Evolutionary conservation across 2,888 invertebrate species (phyloP).

Genomic region (Flabesymbios commensalis): DNA sequence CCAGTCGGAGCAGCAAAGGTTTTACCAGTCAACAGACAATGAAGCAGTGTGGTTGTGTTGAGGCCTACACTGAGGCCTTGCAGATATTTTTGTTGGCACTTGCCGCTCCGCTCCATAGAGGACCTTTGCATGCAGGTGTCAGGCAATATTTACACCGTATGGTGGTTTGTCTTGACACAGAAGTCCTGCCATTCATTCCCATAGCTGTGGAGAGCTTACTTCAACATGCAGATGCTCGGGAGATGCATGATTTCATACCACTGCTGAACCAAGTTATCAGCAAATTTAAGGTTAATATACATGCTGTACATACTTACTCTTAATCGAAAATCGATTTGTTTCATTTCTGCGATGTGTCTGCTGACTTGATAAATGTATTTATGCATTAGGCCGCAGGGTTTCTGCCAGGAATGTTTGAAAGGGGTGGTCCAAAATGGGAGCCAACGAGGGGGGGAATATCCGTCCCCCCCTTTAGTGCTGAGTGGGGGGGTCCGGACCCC

Average conservation of each 20-base stretch:
- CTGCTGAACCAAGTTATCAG: constrained; percentile 67
- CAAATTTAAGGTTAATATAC: constrained; percentile 65
- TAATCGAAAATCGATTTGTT: no score
- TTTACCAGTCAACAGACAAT: constrained; percentile 66
- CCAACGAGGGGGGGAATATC: no score
- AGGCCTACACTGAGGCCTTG: constrained; percentile 64
- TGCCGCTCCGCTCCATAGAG: constrained; percentile 54
- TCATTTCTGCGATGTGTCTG: no score
- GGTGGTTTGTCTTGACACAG: constrained; percentile 67
- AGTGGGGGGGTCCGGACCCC: no score
- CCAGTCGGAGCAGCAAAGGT: constrained; percentile 67
- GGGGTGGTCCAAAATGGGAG: no score
- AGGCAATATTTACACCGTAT: constrained; percentile 67
- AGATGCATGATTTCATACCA: constrained; percentile 65
- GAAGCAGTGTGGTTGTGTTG: constrained; percentile 64
- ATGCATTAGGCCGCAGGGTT: no score
- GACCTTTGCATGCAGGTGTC: constrained; percentile 60
- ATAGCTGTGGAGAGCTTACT: constrained; percentile 64
- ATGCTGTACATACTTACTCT: neutral
- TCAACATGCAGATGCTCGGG: constrained; percentile 58
- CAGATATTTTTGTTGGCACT: constrained; percentile 64
- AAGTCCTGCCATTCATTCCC: constrained; percentile 66
- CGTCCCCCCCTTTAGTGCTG: no score
- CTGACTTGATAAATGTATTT: no score
- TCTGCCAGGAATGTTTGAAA: no score